Evolutionary conservation across 2,113 vertebrate genomes (phyloP), one percentile per base, ranked within the genome.

Genomic region (Callithrix jacchus): DNA sequence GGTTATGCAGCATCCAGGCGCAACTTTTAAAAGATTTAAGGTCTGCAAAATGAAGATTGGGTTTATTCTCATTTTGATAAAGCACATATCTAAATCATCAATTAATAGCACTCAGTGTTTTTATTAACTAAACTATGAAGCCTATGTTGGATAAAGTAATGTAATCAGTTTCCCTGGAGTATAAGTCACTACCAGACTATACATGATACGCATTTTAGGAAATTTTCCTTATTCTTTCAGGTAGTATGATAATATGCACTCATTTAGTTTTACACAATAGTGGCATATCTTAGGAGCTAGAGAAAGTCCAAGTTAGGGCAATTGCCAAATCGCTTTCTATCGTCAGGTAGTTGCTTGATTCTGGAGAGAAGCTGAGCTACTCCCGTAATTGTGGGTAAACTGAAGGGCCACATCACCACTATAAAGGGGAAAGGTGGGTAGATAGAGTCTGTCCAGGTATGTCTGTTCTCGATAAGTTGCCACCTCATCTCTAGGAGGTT

Each of bases 201-300:
- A 40, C 3, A 42, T 83, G 16, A 87, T 87, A 25, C 32, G 13
- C 42, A 79, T 90, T 66, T 49, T 14, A 64, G 35, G 66, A 40
- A 71, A 37, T 83, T 83, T 83, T 4, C 21, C 64, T 93, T 86
- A 81, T 64, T 82, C 6, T 71, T 87, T 83, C 14, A 79, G 61
- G 25, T 73, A 79, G 27, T 93, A 37, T 77, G 45, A 13, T 80
- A 83, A 30, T 74, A 76, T 47, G 56, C 14, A 82, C 10, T 89
- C 17, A 27, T 86, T 94, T 90, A 88, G 21, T 80, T 95, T 93
- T 80, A 83, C 87, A 84, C 45, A 95, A 58, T 64, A 74, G 71
- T 40, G 27, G 83, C 32, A 73, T 56, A 87, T 49, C 58, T 93
- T 70, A 87, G 70, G 32, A 87, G 5, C 20, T 64, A 87, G 21